phyloP scores from a whole-genome alignment of 2,113 vertebrate genomes.

The Acanthochromis polyacanthus region DNA sequence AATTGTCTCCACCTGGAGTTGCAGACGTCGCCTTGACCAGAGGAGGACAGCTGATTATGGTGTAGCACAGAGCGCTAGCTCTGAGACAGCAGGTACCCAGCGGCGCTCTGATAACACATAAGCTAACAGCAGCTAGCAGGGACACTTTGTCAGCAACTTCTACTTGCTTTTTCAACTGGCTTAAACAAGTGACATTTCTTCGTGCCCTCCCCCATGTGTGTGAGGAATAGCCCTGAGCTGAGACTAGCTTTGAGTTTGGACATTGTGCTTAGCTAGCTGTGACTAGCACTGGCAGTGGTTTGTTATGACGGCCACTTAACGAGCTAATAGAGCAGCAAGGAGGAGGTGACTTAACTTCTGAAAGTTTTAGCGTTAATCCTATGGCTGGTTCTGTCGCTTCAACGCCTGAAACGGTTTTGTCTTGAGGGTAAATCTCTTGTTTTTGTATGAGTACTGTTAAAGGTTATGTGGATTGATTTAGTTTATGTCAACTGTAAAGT shows the following conservation, averaged over 20 bases:
- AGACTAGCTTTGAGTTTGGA: background rate
- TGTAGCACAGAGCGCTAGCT: conserved; percentile 77
- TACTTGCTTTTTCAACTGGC: background rate
- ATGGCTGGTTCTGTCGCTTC: too few species aligned
- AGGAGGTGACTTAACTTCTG: background rate
- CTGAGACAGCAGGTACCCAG: conserved; percentile 76
- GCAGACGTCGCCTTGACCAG: conserved; percentile 16
- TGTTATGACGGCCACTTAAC: conserved; percentile 7
- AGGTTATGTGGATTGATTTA: background rate
- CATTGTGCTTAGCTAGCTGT: conserved; percentile 20
- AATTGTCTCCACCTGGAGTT: conserved; percentile 5
- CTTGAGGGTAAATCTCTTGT: background rate
- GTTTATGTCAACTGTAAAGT: background rate
- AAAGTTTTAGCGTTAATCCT: background rate
- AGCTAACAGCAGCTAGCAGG: conserved; percentile 20
- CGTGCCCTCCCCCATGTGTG: rapidly evolving
- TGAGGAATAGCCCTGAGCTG: background rate
- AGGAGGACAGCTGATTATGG: conserved; percentile 72
- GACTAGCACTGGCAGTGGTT: conserved; percentile 17
- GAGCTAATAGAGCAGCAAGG: conserved; percentile 6
- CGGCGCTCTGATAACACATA: conserved; percentile 21
- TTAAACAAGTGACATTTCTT: background rate
- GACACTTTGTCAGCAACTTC: background rate
- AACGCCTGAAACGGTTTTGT: rapidly evolving
- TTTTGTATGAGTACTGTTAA: background rate